A percentile compares a stretch with the other conserved stretches of the same genome.
Conservation (phyloP, 2,888 invertebrate species). For the Neocrepidodera transversa region DNA sequence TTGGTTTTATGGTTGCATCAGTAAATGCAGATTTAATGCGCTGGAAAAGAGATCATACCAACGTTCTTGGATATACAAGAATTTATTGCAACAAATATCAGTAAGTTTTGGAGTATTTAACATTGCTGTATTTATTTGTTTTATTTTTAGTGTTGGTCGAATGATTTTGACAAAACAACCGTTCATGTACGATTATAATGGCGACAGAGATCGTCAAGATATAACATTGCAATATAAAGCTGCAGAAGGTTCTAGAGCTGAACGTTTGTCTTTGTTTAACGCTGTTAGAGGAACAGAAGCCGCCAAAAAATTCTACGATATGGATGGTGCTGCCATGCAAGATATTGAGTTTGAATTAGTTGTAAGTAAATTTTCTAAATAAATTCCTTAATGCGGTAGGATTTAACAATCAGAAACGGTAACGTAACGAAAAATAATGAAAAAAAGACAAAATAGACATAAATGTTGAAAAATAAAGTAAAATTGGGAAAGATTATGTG, state of each 20-base stretch:
- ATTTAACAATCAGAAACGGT: no score
- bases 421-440: no score
- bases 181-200: conserved; percentile 73
- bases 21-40: conserved; percentile 85
- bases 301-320: conserved; percentile 40
- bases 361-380: conserved; percentile 15
- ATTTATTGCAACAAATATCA: conserved; percentile 77
- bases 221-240: conserved; percentile 76
- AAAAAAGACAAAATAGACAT: no score
- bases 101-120: conserved; percentile 56
- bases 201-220: conserved; percentile 75
- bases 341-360: conserved; percentile 67
- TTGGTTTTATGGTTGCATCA: conserved; percentile 79
- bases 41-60: conserved; percentile 74
- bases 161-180: conserved; percentile 78
- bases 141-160: conserved; percentile 71
- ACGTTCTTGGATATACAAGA: conserved; percentile 71
- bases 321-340: conserved; percentile 65
- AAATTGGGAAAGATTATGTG: no score
- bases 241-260: conserved; percentile 74
- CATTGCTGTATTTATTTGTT: neutral
- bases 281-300: conserved; percentile 66
- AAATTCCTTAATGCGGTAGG: no score
- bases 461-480: no score
- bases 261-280: conserved; percentile 76